Base-by-base conservation (phyloP, 2,888 invertebrate species). In the Drosophila colorata region DNA sequence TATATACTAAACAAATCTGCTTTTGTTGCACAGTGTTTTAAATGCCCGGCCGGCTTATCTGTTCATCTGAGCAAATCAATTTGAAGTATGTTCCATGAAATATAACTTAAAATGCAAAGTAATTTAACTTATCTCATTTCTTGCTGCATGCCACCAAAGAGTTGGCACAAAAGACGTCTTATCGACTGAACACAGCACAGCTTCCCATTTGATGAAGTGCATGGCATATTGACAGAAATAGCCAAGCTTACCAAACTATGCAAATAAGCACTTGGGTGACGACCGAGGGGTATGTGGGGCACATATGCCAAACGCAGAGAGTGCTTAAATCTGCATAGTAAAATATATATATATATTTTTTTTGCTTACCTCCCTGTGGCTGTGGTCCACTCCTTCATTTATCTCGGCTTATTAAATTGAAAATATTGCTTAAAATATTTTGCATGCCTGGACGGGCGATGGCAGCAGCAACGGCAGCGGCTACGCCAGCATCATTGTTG, bases 371-470 rank as follows among this genome's bases (percentile, higher is more conserved):
- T 48, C 3, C 20, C 40, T n/a, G n/a, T n/a, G 46, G 59, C 20
- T 51, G 14, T 25, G 35, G 31, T 35, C 28, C 43, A 13, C 18
- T 20, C 38, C 69, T 79, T 82, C 88, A 89, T 89, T 89, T 86
- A 85, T 85, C 81, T 87, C 86, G 77, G 86, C 89, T 89, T 89
- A 87, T 89, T 87, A 86, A 86, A 86, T 86, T 86, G 89, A 86
- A 86, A 89, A 89, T 87, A 86, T 85, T 76, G 79, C 85, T 68
- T 68, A 65, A 61, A 76, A 76, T 77, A 76, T 74, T 86, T 69
- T 71, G 77, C 77, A 67, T 76, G 68, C 67, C 58, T 63, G 55
- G 60, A 47, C 44, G 55, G 43, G 44, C 43, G 35, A 44, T 69
- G 68, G 14, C 66, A 28, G 52, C 52, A 16, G 35, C 65, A 2